These are phyloP conservation scores for Leptogaster cylindrica DNA, from an alignment of 2,888 invertebrate genomes.

Conservation along the genomic window DNA sequence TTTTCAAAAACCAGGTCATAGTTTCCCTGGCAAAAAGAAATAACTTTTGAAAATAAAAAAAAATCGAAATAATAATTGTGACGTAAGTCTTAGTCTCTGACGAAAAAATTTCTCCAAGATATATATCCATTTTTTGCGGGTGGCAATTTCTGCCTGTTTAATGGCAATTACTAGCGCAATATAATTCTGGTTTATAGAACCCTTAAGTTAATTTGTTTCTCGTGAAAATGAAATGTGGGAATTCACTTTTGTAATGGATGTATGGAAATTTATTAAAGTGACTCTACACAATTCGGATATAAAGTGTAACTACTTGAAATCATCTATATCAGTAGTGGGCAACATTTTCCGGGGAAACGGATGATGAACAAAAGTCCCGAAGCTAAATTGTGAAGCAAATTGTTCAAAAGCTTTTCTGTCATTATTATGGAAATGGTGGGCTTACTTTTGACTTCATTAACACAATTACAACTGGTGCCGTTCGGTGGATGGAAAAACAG, in stretches of 20 bases:
- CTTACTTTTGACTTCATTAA: conserved; percentile 5
- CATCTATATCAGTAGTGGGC: not conserved
- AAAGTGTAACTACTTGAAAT: no score
- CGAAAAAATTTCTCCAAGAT: not conserved
- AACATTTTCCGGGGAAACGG: not conserved
- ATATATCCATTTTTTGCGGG: not conserved
- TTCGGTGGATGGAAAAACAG: not conserved
- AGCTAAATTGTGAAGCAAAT: not conserved
- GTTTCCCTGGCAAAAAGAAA: not conserved
- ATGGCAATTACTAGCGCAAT: not conserved
- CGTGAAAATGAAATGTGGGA: not conserved
- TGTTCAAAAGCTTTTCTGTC: not conserved
- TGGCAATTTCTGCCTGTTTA: no score
- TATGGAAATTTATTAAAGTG: not conserved
- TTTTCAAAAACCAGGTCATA: conserved; percentile 2
- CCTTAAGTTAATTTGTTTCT: not conserved
- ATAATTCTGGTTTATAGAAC: not conserved
- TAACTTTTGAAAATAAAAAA: not conserved
- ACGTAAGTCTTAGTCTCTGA: not conserved
- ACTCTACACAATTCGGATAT: no score
- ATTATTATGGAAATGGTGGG: not conserved
- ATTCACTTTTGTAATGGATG: not conserved
- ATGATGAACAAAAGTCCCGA: not conserved
- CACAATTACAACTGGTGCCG: not conserved
- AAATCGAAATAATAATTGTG: not conserved